phyloP scores from a whole-genome alignment of 2,888 invertebrate genomes.

The Pandemis corylana region DNA sequence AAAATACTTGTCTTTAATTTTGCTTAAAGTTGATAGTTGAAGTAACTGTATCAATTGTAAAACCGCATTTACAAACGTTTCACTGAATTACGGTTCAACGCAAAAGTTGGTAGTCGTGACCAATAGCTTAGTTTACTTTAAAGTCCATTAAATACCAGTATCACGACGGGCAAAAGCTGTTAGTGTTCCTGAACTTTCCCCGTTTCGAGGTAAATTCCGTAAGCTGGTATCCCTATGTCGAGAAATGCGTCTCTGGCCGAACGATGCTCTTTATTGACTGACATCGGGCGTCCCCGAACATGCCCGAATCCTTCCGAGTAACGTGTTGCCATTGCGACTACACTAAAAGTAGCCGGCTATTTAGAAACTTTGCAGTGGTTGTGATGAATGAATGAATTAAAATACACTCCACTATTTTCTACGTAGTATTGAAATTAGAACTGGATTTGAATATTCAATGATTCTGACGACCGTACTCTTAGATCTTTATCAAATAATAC shows the following conservation, averaged over 20 bases:
- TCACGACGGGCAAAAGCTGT: slow-evolving; percentile 40
- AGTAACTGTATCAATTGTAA: slow-evolving; percentile 21
- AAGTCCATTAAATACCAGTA: slow-evolving; percentile 41
- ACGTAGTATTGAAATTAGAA: slow-evolving; percentile 17
- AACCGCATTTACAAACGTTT: slow-evolving; percentile 25
- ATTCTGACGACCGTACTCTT: not conserved
- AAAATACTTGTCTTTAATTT: too few relatives aligned
- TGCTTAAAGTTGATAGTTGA: not conserved
- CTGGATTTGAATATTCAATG: not conserved
- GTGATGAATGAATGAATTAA: slow-evolving; percentile 50
- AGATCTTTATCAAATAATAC: too few relatives aligned
- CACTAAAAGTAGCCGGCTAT: slow-evolving; percentile 65
- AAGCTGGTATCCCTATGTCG: slow-evolving; percentile 31
- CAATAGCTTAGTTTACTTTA: slow-evolving; percentile 41
- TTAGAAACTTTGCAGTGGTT: slow-evolving; percentile 59
- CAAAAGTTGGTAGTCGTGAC: slow-evolving; percentile 39
- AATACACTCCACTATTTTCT: slow-evolving; percentile 60
- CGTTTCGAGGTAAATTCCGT: slow-evolving; percentile 36
- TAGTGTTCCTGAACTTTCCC: slow-evolving; percentile 38
- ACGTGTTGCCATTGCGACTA: slow-evolving; percentile 49
- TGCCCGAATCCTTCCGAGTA: slow-evolving; percentile 62
- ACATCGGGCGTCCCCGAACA: slow-evolving; percentile 66
- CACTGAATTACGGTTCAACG: slow-evolving; percentile 30
- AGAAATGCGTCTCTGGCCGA: slow-evolving; percentile 74
- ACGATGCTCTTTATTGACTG: slow-evolving; percentile 78